Conservation (phyloP, 2,888 invertebrate species). For the Ennomos quercinarius region DNA sequence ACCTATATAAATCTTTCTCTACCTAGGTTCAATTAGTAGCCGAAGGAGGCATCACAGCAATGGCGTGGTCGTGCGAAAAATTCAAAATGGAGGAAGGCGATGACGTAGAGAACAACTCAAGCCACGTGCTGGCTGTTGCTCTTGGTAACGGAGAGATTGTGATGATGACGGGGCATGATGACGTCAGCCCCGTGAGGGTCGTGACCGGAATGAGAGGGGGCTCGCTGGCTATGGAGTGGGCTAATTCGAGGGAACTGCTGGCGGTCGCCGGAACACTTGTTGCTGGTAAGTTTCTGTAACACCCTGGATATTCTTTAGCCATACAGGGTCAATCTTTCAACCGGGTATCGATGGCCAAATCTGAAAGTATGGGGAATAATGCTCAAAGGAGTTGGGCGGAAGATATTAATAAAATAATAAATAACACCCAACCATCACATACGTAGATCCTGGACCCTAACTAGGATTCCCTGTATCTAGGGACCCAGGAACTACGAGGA, state of each 20-base stretch:
- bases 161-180: slow-evolving; percentile 96
- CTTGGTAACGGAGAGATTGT: slow-evolving; percentile 95
- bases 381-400: too few species aligned
- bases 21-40: slow-evolving; percentile 90
- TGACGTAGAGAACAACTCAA: slow-evolving; percentile 87
- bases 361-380: too few species aligned
- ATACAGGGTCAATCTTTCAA: too few species aligned
- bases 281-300: slow-evolving; percentile 58
- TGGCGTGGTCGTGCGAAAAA: slow-evolving; percentile 99
- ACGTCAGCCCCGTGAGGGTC: slow-evolving; percentile 95
- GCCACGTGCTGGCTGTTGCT: slow-evolving; percentile 93
- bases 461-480: too few species aligned
- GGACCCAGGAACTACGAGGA: too few species aligned
- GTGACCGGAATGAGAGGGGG: slow-evolving; percentile 92
- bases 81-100: slow-evolving; percentile 99
- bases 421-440: too few species aligned
- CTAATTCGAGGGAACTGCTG: slow-evolving; percentile 95
- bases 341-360: too few species aligned
- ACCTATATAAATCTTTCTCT: too few species aligned
- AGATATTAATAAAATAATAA: too few species aligned
- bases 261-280: slow-evolving; percentile 94
- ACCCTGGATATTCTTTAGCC: too few species aligned
- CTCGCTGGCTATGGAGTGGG: slow-evolving; percentile 97
- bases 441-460: too few species aligned
- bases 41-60: slow-evolving; percentile 94